Conservation (phyloP, 2,797 vertebrate genomes). For the Phoxinus dragarum region DNA sequence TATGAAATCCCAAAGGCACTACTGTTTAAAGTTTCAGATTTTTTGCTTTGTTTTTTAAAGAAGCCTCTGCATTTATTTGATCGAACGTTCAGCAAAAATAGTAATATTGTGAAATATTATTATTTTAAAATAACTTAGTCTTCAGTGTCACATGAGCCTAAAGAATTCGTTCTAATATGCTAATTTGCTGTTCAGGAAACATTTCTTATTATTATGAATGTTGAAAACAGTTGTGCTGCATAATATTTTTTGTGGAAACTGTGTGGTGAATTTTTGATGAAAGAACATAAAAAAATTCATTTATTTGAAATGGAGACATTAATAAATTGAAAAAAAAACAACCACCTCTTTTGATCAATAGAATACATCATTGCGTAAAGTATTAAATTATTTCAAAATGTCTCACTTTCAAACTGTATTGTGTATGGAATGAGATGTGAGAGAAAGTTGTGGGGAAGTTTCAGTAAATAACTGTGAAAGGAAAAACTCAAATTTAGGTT, state of each 20-base stretch:
- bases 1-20: background rate
- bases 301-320: background rate
- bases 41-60: background rate
- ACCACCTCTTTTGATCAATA: background rate
- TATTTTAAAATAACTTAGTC: background rate
- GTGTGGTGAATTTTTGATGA: background rate
- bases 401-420: background rate
- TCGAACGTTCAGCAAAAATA: background rate
- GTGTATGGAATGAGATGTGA: too few relatives aligned
- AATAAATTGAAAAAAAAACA: background rate
- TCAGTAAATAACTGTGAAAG: background rate
- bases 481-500: background rate
- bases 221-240: background rate
- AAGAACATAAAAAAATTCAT: too few relatives aligned
- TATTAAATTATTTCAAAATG: background rate
- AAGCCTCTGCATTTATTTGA: background rate
- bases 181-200: background rate
- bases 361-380: background rate
- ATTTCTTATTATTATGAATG: background rate
- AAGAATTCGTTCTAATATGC: background rate
- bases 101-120: background rate
- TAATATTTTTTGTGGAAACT: background rate
- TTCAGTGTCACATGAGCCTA: background rate
- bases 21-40: background rate
- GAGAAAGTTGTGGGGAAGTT: background rate